phyloP scores from a whole-genome alignment of 2,113 vertebrate genomes.

The Fregetta grallaria region DNA sequence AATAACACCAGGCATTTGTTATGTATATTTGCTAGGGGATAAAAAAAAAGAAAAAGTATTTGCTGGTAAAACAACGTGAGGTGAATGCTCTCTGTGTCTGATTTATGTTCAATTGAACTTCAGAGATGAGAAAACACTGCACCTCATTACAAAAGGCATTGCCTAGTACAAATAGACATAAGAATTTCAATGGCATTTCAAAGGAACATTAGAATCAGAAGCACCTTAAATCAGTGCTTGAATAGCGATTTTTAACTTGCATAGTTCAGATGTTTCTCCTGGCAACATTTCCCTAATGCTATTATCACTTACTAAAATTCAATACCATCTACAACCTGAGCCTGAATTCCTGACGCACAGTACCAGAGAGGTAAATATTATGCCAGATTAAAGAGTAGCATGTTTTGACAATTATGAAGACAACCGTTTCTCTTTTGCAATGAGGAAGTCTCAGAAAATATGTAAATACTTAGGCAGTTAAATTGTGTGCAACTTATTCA shows the following conservation, averaged over 20 bases:
- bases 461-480: slow-evolving; percentile 41
- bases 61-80: neutral
- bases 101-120: neutral
- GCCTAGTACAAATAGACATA: neutral
- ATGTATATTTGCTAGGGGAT: neutral
- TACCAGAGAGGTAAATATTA: slow-evolving; percentile 24
- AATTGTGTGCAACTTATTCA: neutral
- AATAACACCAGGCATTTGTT: neutral
- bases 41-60: neutral
- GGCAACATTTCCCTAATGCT: slow-evolving; percentile 7
- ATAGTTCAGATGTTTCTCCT: slow-evolving; percentile 55
- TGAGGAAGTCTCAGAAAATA: slow-evolving; percentile 51
- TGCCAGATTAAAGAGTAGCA: slow-evolving; percentile 38
- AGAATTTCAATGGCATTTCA: slow-evolving; percentile 13
- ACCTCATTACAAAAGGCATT: neutral
- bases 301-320: slow-evolving; percentile 62
- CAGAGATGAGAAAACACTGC: neutral
- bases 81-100: neutral
- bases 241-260: slow-evolving; percentile 32
- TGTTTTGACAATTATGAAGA: slow-evolving; percentile 55
- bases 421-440: slow-evolving; percentile 14
- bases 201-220: slow-evolving; percentile 3
- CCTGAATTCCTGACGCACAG: slow-evolving; percentile 46
- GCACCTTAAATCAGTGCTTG: neutral
- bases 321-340: slow-evolving; percentile 50